These are phyloP conservation scores for Zaprionus taronus DNA, from an alignment of 1,140 invertebrate species.

Conservation along the genomic window DNA sequence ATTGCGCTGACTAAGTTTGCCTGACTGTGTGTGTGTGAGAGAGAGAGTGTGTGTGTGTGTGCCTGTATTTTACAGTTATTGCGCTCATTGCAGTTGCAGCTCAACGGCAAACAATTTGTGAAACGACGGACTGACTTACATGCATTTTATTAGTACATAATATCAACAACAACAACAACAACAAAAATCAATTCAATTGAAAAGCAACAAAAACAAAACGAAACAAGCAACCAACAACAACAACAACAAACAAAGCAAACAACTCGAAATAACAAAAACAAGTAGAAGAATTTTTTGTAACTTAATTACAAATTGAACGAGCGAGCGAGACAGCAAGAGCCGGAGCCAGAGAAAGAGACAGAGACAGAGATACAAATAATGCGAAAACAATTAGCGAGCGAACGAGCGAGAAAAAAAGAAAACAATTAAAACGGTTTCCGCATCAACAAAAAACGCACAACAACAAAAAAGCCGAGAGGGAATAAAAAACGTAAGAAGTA, in stretches of 20 bases:
- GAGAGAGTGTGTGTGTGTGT: not conserved
- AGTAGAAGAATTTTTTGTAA: slow-evolving; percentile 38
- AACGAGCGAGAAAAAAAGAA: slow-evolving; percentile 17
- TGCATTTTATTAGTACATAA: slow-evolving; percentile 82
- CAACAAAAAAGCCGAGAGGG: not conserved
- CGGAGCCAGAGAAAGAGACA: not conserved
- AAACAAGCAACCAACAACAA: slow-evolving; percentile 28
- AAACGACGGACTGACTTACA: slow-evolving; percentile 82
- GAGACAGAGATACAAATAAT: slow-evolving; percentile 9
- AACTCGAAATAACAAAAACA: slow-evolving; percentile 38
- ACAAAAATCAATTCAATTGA: slow-evolving; percentile 68
- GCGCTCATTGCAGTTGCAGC: slow-evolving; percentile 38
- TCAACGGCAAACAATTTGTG: slow-evolving; percentile 72
- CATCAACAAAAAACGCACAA: not conserved
- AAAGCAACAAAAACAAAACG: slow-evolving; percentile 37
- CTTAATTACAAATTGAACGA: slow-evolving; percentile 41
- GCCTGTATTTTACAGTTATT: slow-evolving; percentile 21
- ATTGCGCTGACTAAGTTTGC: slow-evolving; percentile 18
- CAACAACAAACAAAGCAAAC: slow-evolving; percentile 32
- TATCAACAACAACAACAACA: slow-evolving; percentile 39
- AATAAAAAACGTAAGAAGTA: slow-evolving; percentile 9
- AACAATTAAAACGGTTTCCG: slow-evolving; percentile 51
- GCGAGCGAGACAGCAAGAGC: not conserved
- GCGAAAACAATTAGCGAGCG: slow-evolving; percentile 8
- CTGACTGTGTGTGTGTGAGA: not conserved